phyloP scores from a whole-genome alignment of 2,888 invertebrate species.

The Amiota mariae region DNA sequence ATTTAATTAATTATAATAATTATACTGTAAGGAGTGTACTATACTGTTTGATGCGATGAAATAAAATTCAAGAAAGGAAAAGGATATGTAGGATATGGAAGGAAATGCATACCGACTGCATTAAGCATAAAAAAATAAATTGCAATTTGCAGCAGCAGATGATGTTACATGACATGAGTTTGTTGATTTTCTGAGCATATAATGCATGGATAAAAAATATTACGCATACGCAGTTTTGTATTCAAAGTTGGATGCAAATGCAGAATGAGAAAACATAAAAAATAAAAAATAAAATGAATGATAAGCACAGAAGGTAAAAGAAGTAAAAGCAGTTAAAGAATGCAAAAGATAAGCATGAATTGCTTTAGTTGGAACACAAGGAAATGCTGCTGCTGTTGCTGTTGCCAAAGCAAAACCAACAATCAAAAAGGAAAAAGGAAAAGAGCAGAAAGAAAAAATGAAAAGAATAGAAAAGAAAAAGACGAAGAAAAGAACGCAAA shows the following conservation, averaged over 20 bases:
- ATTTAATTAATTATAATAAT: no score
- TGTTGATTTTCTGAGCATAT: slow-evolving; percentile 3
- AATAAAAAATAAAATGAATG: slow-evolving; percentile 22
- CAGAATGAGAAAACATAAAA: slow-evolving; percentile 36
- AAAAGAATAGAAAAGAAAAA: background rate
- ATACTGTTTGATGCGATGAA: no score
- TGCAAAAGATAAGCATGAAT: background rate
- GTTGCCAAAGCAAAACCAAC: background rate
- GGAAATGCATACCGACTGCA: slow-evolving; percentile 27
- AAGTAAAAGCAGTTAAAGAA: slow-evolving; percentile 2
- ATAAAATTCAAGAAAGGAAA: no score
- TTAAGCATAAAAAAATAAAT: slow-evolving; percentile 10
- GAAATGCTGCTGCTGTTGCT: background rate
- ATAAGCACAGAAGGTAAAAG: background rate
- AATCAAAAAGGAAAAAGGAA: background rate
- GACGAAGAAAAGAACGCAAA: background rate
- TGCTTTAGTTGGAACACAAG: background rate
- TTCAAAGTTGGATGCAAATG: slow-evolving; percentile 1
- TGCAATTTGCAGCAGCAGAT: slow-evolving; percentile 26
- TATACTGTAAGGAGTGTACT: no score
- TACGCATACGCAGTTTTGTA: slow-evolving; percentile 3
- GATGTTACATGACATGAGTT: slow-evolving; percentile 34
- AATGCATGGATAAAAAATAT: background rate
- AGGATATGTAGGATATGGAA: no score
- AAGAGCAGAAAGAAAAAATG: background rate